Evolutionary conservation across 2,888 invertebrate genomes (phyloP), one percentile per base, ranked within the genome.

Genomic region (Panopea generosa): DNA sequence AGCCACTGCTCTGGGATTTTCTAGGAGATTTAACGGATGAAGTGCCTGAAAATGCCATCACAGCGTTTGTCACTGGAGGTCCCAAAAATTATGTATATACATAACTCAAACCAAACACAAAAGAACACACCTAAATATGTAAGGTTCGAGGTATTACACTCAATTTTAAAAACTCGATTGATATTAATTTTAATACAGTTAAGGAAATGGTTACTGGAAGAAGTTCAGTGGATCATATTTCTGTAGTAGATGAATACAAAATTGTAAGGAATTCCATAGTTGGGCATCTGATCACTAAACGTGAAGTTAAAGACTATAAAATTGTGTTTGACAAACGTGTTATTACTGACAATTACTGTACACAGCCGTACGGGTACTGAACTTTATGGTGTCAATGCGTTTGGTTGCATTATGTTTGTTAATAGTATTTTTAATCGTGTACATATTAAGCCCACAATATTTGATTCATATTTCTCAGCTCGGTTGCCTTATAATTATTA

Each of bases 1-100:
- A 72, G 20, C 86, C 87, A 6, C 77, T 84, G 9, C 71, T 83
- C 0, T 91, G 90, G 27, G 82, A 85, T 61, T 88, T 71, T 69
- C 61, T 91, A 18, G 89, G 90, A 0, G 90, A 92, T 50, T 70
- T 92, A 73, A 92, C 90, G 0, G 87, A 92, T 75, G 92, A 92
- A 65, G 45, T 91, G 16, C 61, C 61, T 18, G 29, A 53, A 20
- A 69, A 69, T 38, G 2, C 16, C 1, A 69, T 69, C 4, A 43
- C 38, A 2, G 22, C 20, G 14, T 61, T 69, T 61, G 56, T 56
- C 0, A 61, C 55, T 22, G 62, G 55, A 14, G 49, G 62, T 26
- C 62, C 70, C 9, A 56, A 70, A 43, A 56, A 70, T 26, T 62
- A 70, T 43, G 63, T 43, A 11, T 71, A 63, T 20, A 16, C n/a